Evolutionary conservation across 1,140 invertebrate species (phyloP).

Genomic region (Atta colombica): DNA sequence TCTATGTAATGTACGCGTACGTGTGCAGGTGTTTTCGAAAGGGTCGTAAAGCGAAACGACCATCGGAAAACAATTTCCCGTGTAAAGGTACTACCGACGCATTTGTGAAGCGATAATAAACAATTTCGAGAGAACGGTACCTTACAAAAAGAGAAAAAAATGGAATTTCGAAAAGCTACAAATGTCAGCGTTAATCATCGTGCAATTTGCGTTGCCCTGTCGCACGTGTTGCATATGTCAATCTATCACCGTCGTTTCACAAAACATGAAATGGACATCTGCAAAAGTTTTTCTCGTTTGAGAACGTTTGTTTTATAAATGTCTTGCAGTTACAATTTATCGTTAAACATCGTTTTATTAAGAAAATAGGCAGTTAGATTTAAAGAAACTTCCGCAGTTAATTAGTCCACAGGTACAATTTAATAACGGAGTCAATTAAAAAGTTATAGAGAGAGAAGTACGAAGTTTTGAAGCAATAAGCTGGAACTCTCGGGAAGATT

Average conservation of each 20-base stretch:
- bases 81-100: conserved; percentile 8
- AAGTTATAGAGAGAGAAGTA: conserved; percentile 28
- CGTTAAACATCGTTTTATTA: conserved; percentile 13
- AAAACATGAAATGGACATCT: not conserved
- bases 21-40: conserved; percentile 46
- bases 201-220: conserved; percentile 3
- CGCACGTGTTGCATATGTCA: not conserved
- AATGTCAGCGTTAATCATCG: conserved; percentile 13
- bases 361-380: conserved; percentile 37
- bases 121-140: not conserved
- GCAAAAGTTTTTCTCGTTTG: not conserved
- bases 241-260: conserved; percentile 13
- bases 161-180: conserved; percentile 22
- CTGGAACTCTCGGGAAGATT: not conserved
- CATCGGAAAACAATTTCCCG: conserved; percentile 36
- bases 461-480: conserved; percentile 28
- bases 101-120: conserved; percentile 40
- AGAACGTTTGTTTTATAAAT: conserved; percentile 14
- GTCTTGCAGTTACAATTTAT: conserved; percentile 23
- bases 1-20: not conserved
- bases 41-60: conserved; percentile 47
- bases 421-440: conserved; percentile 44
- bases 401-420: conserved; percentile 35
- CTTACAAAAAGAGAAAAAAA: not conserved
- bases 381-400: conserved; percentile 42